Conservation (phyloP, 2,888 invertebrate species). For the Hyposoter dolosus region DNA sequence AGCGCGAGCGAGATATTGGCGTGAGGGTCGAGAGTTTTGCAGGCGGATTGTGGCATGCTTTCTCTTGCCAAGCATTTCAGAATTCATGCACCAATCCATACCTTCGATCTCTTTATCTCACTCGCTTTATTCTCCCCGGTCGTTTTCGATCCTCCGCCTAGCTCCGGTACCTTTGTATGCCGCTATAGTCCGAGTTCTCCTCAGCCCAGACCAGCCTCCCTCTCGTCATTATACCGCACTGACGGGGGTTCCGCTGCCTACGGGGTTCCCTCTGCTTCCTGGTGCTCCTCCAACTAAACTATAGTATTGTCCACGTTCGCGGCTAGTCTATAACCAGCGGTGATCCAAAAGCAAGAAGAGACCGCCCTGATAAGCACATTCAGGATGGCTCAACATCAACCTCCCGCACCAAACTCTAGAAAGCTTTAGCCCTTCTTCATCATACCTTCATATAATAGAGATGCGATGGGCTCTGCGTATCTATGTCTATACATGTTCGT, state of each 20-base stretch:
- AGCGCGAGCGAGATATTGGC: constrained; percentile 32
- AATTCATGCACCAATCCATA: constrained; percentile 48
- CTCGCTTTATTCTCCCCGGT: constrained; percentile 50
- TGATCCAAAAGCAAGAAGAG: constrained; percentile 30
- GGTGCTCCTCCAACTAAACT: constrained; percentile 25
- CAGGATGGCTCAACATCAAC: constrained; percentile 5
- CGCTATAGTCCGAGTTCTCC: background rate
- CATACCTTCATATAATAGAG: constrained; percentile 42
- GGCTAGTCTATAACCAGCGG: constrained; percentile 33
- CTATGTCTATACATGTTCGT: constrained; percentile 1
- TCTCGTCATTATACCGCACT: constrained; percentile 54
- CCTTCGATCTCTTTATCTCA: constrained; percentile 49
- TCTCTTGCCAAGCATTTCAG: constrained; percentile 36
- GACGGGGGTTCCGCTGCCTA: constrained; percentile 49
- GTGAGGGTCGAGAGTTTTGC: constrained; percentile 36
- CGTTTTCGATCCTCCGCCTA: constrained; percentile 45
- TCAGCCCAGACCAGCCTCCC: background rate
- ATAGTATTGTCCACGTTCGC: constrained; percentile 50
- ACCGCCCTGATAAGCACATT: constrained; percentile 49
- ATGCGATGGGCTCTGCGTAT: background rate
- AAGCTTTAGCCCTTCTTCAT: constrained; percentile 46
- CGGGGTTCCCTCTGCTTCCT: constrained; percentile 15
- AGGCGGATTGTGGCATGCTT: constrained; percentile 30
- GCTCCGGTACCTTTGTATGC: background rate
- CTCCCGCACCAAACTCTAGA: constrained; percentile 22